Evolutionary conservation across 2,888 invertebrate genomes (phyloP).

Genomic region (Latrodectus elegans): DNA sequence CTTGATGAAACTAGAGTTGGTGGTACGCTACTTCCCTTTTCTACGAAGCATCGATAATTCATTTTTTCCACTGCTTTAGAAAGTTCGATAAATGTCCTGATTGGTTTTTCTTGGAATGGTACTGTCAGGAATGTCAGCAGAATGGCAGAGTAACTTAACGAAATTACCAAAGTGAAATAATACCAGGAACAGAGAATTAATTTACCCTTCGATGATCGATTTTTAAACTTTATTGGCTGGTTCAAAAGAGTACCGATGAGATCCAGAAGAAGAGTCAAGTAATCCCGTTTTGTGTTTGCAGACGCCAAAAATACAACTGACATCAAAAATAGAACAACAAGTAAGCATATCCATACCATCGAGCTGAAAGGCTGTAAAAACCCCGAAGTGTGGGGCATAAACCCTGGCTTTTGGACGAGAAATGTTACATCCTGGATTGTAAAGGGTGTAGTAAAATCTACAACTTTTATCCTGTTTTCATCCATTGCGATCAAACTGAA

Average conservation of each 20-base stretch:
- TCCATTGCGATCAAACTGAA: neutral
- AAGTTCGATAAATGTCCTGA: constrained; percentile 13
- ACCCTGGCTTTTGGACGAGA: constrained; percentile 1
- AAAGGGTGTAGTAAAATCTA: constrained; percentile 23
- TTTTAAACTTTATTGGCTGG: neutral
- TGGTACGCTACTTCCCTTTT: constrained; percentile 14
- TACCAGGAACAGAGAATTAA: constrained; percentile 2
- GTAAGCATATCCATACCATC: constrained; percentile 3
- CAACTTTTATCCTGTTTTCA: constrained; percentile 10
- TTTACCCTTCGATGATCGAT: neutral
- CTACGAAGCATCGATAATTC: constrained; percentile 1
- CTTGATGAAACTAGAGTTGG: neutral
- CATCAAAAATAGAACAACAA: neutral
- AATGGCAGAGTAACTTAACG: constrained; percentile 22
- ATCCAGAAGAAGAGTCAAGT: neutral
- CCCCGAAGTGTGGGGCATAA: neutral
- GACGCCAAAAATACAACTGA: neutral
- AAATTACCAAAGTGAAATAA: constrained; percentile 7
- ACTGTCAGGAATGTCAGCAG: constrained; percentile 15
- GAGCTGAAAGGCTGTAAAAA: constrained; percentile 11
- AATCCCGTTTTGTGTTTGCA: neutral
- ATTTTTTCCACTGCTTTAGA: neutral
- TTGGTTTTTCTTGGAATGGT: neutral
- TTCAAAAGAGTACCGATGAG: constrained; percentile 9
- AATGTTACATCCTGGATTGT: constrained; percentile 24